Evolutionary conservation across 1,140 invertebrate genomes (phyloP).

Genomic region (Epicauta chinensis): DNA sequence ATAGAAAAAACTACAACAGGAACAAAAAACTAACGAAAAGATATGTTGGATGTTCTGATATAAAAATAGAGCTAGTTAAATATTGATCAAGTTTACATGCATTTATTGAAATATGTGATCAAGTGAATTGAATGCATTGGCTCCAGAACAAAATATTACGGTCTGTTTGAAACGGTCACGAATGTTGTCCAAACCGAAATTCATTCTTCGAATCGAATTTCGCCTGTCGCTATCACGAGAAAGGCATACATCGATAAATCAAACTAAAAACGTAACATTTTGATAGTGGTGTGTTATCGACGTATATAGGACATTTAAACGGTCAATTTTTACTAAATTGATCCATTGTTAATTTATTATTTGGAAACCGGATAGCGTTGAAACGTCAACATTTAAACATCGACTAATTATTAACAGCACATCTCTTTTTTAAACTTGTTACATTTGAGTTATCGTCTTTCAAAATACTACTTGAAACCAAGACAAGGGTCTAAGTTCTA

Average conservation of each 20-base stretch:
- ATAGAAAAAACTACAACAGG: too few relatives aligned
- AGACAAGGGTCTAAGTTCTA: slow-evolving; percentile 12
- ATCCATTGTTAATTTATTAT: too few relatives aligned
- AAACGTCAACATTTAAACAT: too few relatives aligned
- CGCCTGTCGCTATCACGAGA: slow-evolving; percentile 10
- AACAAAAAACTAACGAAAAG: too few relatives aligned
- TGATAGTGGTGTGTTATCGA: slow-evolving; percentile 11
- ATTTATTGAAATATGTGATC: slow-evolving; percentile 12
- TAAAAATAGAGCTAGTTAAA: too few relatives aligned
- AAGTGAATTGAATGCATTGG: slow-evolving; percentile 2
- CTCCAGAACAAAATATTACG: slow-evolving; percentile 6
- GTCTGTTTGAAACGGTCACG: slow-evolving; percentile 9
- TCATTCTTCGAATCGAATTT: slow-evolving; percentile 16
- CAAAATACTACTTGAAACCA: background rate
- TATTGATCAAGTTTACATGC: background rate
- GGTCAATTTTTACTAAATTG: too few relatives aligned
- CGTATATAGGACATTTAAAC: background rate
- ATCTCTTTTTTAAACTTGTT: too few relatives aligned
- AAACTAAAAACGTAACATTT: slow-evolving; percentile 11
- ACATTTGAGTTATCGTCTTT: too few relatives aligned
- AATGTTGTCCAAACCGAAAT: slow-evolving; percentile 9
- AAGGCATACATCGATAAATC: slow-evolving; percentile 21
- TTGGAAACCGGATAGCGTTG: too few relatives aligned
- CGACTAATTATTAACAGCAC: too few relatives aligned
- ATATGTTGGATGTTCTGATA: too few relatives aligned